Conservation (phyloP, 2,888 invertebrate genomes). For the Orthosia gothica region DNA sequence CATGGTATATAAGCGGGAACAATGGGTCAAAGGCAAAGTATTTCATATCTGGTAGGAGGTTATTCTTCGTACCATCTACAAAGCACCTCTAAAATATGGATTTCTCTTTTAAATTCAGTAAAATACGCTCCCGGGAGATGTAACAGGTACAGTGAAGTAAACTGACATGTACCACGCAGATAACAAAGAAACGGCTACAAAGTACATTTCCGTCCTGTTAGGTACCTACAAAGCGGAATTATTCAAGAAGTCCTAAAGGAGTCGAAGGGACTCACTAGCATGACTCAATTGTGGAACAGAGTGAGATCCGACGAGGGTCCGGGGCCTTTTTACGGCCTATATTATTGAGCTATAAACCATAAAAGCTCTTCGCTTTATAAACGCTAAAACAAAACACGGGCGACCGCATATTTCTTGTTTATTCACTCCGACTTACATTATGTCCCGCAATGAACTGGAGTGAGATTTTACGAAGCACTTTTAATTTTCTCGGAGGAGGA, state of each 20-base stretch:
- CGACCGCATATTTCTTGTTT: slow-evolving; percentile 84
- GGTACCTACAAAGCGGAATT: slow-evolving; percentile 76
- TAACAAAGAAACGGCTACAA: slow-evolving; percentile 70
- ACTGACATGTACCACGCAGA: slow-evolving; percentile 63
- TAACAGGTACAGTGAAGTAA: slow-evolving; percentile 27
- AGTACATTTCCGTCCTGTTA: slow-evolving; percentile 73
- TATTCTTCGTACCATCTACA: slow-evolving; percentile 9
- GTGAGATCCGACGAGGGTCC: slow-evolving; percentile 81
- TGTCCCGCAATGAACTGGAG: slow-evolving; percentile 77
- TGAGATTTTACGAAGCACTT: slow-evolving; percentile 77
- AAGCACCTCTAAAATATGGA: slow-evolving; percentile 23
- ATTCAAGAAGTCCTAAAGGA: slow-evolving; percentile 79
- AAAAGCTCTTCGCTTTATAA: slow-evolving; percentile 85
- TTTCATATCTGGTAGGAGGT: background rate
- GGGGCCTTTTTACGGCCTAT: slow-evolving; percentile 84
- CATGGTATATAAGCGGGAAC: background rate
- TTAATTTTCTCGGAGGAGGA: slow-evolving; percentile 73
- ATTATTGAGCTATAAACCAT: slow-evolving; percentile 89
- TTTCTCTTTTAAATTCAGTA: slow-evolving; percentile 43
- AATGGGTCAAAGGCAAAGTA: background rate
- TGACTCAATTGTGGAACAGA: slow-evolving; percentile 84
- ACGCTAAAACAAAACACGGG: slow-evolving; percentile 85
- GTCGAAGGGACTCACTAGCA: slow-evolving; percentile 78
- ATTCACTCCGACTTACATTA: slow-evolving; percentile 81
- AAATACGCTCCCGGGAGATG: slow-evolving; percentile 10